Conservation (phyloP, 2,797 vertebrate genomes). For the Leucoraja ocellata region DNA sequence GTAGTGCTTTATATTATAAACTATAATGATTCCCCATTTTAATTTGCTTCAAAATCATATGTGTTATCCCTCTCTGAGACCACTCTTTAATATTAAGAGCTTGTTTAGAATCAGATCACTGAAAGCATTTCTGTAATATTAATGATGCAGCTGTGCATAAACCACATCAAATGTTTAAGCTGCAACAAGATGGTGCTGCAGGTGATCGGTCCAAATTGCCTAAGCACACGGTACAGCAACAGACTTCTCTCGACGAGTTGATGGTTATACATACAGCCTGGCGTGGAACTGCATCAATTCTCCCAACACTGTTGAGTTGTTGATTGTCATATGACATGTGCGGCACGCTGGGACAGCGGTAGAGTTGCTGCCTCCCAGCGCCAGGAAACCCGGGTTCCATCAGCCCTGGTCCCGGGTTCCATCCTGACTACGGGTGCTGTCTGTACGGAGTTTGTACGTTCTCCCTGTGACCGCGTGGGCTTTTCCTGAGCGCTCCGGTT, state of each 20-base stretch:
- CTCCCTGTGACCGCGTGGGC: no score
- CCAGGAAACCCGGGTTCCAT: no score
- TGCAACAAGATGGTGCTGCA: neutral
- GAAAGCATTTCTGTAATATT: neutral
- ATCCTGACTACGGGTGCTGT: no score
- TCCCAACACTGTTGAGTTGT: neutral
- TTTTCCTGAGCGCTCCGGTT: no score
- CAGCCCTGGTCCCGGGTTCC: no score
- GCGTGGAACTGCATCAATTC: neutral
- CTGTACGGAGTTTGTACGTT: no score
- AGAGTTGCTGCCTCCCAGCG: no score
- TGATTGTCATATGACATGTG: no score
- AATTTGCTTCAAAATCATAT: no score
- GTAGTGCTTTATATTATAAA: no score
- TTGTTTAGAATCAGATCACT: neutral
- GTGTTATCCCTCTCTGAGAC: neutral
- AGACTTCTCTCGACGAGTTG: neutral
- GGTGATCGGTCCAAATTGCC: neutral
- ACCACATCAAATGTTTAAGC: neutral
- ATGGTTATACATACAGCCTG: neutral
- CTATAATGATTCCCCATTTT: no score
- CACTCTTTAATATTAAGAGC: neutral
- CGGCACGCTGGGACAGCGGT: no score
- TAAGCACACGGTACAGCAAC: neutral
- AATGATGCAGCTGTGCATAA: neutral